Evolutionary conservation across 2,888 invertebrate genomes (phyloP).

Genomic region (Oscheius myriophilus): DNA sequence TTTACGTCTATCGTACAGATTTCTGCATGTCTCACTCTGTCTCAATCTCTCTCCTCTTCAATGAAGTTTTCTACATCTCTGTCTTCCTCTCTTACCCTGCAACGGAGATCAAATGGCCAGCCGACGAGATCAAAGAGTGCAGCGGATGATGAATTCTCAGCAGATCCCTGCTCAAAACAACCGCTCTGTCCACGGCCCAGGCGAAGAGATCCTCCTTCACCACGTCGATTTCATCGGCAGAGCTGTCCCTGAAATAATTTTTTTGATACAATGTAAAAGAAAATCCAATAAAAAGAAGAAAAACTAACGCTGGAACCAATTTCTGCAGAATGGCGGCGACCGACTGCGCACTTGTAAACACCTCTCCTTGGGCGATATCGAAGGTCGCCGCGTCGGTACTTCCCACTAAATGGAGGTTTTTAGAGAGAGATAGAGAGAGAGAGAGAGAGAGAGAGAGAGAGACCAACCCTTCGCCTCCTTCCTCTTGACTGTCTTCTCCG

Average conservation of each 20-base stretch:
- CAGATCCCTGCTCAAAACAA: conserved; percentile 10
- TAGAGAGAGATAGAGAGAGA: not conserved
- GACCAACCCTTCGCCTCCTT: conserved; percentile 13
- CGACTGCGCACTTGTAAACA: conserved; percentile 6
- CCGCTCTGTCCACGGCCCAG: conserved; percentile 20
- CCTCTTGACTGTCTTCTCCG: conserved; percentile 15
- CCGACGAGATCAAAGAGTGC: conserved; percentile 38
- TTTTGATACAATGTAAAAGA: not conserved
- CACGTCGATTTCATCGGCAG: conserved; percentile 7
- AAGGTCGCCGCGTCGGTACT: conserved; percentile 2
- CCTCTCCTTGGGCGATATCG: conserved; percentile 18
- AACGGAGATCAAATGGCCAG: conserved; percentile 33
- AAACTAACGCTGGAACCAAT: conserved; percentile 5
- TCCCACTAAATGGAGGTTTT: not conserved
- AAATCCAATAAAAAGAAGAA: not conserved
- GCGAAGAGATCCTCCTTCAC: conserved; percentile 21
- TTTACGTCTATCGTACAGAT: too few species aligned
- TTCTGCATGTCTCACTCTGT: too few species aligned
- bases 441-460: not conserved
- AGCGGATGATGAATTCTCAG: conserved; percentile 34
- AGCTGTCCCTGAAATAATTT: not conserved
- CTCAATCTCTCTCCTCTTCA: too few species aligned
- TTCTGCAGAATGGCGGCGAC: conserved; percentile 24
- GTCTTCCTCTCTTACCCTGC: conserved; percentile 28
- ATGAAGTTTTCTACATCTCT: not conserved